These are phyloP conservation scores for Leptosomus discolor DNA, from an alignment of 2,113 vertebrate species.

Conservation along the genomic window DNA sequence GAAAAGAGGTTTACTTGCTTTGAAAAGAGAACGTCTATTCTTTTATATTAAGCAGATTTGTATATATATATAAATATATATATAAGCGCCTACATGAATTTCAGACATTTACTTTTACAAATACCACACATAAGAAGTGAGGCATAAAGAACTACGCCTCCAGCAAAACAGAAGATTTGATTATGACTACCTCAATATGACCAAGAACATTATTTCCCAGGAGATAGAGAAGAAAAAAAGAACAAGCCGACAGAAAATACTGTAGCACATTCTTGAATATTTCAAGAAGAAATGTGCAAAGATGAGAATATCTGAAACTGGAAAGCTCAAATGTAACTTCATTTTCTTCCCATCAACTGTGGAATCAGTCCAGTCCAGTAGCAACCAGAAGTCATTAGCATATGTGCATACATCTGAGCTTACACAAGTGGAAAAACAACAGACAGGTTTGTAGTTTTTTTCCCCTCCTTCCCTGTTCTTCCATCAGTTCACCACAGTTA, in stretches of 20 bases:
- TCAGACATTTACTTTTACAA: neutral
- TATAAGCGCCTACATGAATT: neutral
- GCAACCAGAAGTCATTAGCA: neutral
- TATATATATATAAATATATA: too few relatives aligned
- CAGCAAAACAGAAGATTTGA: neutral
- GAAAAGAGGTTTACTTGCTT: neutral
- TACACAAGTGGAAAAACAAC: neutral
- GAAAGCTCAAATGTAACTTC: neutral
- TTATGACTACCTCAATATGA: neutral
- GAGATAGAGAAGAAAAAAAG: neutral
- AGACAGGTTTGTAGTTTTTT: neutral
- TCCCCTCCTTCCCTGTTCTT: neutral
- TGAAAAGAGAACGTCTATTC: neutral
- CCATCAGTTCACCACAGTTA: neutral
- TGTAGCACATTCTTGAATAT: neutral
- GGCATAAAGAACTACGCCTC: neutral
- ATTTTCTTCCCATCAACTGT: neutral
- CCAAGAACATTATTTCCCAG: conserved; percentile 17
- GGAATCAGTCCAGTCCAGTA: neutral
- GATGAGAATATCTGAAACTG: neutral
- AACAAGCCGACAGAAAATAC: neutral
- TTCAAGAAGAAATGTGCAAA: neutral
- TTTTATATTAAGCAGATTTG: neutral
- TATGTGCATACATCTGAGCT: neutral
- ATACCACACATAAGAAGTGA: neutral